Base-by-base conservation (phyloP, 2,888 invertebrate species). In the Gymnoscelis rufifasciata region DNA sequence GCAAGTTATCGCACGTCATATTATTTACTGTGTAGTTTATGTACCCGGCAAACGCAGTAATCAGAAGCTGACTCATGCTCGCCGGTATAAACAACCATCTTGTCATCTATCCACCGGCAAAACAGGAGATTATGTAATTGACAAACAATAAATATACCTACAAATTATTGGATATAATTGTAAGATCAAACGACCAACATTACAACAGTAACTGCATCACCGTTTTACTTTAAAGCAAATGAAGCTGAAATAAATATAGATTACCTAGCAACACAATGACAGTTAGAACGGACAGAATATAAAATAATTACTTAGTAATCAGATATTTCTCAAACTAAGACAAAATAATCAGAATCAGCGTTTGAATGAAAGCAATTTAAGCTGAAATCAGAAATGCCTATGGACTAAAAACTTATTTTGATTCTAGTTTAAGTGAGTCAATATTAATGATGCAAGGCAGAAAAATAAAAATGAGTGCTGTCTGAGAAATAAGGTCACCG, bases 401-500 rank as follows among this genome's bases (percentile, higher is more conserved):
- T 37, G 19, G 19, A 37, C 27, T 41, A 31, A 15, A 30, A 42
- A 30, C 12, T 40, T 14, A 62, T 64, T 64, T 66, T 55, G 46
- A 60, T 19, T 35, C 35, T 35, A 59, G 57, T 62, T 54, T 57
- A 54, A 62, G 14, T 31, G 31, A 54, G 60, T 54, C 62, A 57
- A 60, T 58, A 53, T 60, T 68, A 65, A 68, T 70, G 68, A 68
- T 67, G 68, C 71, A 74, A 71, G 68, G 73, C 79, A 71, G 71
- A 74, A 77, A 81, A 75, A 77, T 82, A 77, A 78, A 80, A 82
- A 78, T 81, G 75, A 83, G 82, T 75, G 67, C 71, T 72, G 71
- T 67, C 62, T 68, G 68, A 77, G 77, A 78, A 87, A 86, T 87
- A 87, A 83, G 87, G 88, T 83, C 84, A 78, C 74, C 76, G 73